Base-by-base conservation (phyloP, 2,888 invertebrate genomes). In the Clunio marinus region DNA sequence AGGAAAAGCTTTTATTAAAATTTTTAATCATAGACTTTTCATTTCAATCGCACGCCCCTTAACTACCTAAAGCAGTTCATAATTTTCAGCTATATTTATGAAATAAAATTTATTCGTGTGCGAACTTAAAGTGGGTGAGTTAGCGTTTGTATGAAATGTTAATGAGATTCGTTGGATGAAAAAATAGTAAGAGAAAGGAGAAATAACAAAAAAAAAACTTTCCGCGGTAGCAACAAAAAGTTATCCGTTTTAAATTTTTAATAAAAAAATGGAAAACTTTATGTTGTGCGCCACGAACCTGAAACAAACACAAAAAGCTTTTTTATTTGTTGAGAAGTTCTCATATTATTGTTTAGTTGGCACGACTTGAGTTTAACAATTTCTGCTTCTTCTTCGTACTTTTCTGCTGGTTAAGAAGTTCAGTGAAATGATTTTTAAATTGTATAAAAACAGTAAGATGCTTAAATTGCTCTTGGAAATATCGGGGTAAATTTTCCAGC, bases 71-170 rank as follows among this genome's bases (percentile, higher is more conserved):
- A 27, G 55, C 22, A 55, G 24, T 7, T 7, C 3, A 55, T 22
- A 55, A 55, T 22, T 17, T n/a, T 57, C 51, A 13, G 13, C 22
- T 51, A 51, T 51, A 22, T 51, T 51, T 22, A 51, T 51, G 20
- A 51, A 4, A 2, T 17, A 5, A 15, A n/a, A n/a, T n/a, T n/a
- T n/a, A n/a, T n/a, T n/a, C n/a, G n/a, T n/a, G n/a, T n/a, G n/a
- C n/a, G n/a, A n/a, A n/a, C n/a, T n/a, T n/a, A n/a, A 51, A 51
- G 51, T 51, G 51, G 17, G 51, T 51, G 51, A 51, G 57, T n/a
- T n/a, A n/a, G n/a, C n/a, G 57, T 57, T 25, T 57, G 57, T 20
- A 57, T 57, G 13, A 57, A 57, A 57, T 57, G 10, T 57, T 57
- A 57, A 57, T 57, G 57, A 57, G 57, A 45, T 13, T 45, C 45